These are phyloP conservation scores for Fratercula arctica DNA, from an alignment of 2,797 vertebrate genomes.

Conservation along the genomic window DNA sequence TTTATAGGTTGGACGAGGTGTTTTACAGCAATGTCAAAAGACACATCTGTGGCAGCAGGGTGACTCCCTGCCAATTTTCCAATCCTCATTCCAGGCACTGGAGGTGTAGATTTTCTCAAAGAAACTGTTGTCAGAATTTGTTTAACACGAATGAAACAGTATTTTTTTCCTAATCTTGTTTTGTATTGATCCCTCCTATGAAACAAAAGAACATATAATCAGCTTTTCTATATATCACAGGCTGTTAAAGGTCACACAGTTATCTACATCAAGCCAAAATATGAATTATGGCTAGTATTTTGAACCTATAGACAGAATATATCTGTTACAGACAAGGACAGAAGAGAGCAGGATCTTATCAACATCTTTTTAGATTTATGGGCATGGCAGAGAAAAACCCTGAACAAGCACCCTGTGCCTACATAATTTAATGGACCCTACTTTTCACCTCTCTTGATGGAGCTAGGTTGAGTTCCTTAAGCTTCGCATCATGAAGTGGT, in stretches of 20 bases:
- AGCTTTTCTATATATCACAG: slow-evolving; percentile 39
- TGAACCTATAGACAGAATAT: background rate
- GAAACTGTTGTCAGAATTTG: background rate
- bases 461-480: background rate
- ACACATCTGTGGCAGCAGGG: background rate
- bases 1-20: background rate
- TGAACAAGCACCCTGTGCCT: background rate
- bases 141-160: background rate
- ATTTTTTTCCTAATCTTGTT: background rate
- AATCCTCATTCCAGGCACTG: fast-evolving
- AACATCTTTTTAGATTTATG: background rate
- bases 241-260: slow-evolving; percentile 47
- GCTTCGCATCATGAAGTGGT: background rate
- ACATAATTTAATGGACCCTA: background rate
- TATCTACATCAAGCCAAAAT: slow-evolving; percentile 5
- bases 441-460: background rate
- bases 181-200: slow-evolving; percentile 13
- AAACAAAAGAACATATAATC: slow-evolving; percentile 36
- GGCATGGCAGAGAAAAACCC: background rate
- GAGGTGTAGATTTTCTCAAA: background rate
- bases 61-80: background rate
- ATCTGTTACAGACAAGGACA: background rate
- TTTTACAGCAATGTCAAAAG: background rate
- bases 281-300: slow-evolving; percentile 1
- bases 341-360: background rate